Evolutionary conservation across 1,140 invertebrate genomes (phyloP).

Genomic region (Rhopalosiphum maidis): DNA sequence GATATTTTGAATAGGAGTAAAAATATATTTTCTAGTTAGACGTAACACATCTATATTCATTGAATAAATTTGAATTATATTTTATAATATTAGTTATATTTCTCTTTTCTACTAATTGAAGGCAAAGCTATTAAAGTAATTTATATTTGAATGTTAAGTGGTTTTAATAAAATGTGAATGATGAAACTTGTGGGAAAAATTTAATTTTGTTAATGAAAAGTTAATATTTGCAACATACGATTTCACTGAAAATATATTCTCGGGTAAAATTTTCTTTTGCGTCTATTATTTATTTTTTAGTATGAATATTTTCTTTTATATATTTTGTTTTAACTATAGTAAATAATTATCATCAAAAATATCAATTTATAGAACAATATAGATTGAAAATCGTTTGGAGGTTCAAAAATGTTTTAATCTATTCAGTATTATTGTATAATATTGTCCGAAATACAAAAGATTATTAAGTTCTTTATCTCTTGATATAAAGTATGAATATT

Average conservation of each 20-base stretch:
- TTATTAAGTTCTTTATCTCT: neutral
- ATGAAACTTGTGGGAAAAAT: neutral
- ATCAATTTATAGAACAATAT: neutral
- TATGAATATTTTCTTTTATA: neutral
- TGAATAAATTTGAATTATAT: neutral
- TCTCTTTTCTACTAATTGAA: neutral
- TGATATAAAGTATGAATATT: neutral
- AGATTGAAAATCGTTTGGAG: neutral
- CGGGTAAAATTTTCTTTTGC: neutral
- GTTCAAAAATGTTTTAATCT: neutral
- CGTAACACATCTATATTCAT: neutral
- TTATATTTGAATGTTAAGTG: neutral
- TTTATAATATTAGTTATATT: neutral
- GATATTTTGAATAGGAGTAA: neutral
- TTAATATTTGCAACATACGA: neutral
- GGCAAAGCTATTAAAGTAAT: accelerated
- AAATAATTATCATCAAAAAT: neutral
- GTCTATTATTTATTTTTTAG: neutral
- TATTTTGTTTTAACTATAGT: neutral
- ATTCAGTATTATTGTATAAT: neutral
- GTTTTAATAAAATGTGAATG: neutral
- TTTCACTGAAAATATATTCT: neutral
- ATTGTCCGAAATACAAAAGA: neutral
- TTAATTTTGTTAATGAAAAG: neutral
- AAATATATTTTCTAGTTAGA: neutral